Conservation (phyloP, 1,140 invertebrate genomes). For the Probaryconus sp. region DNA sequence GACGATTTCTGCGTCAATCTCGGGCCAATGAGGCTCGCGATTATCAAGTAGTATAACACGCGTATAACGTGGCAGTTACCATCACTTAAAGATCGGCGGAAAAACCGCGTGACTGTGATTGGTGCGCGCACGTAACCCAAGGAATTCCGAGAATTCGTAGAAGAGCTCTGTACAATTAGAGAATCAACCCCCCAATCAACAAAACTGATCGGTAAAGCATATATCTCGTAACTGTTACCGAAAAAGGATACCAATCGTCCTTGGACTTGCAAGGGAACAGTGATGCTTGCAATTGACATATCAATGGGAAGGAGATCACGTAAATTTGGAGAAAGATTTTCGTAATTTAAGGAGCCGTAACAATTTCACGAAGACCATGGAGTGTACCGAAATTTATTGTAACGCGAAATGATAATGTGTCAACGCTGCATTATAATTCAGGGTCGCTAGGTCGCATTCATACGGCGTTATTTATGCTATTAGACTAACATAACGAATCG, state of each 20-base stretch:
- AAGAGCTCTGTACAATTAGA: background rate
- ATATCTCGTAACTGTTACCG: too few species aligned
- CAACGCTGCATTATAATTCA: slow-evolving; percentile 49
- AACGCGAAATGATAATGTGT: slow-evolving; percentile 21
- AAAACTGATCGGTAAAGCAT: too few species aligned
- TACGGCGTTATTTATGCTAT: slow-evolving; percentile 61
- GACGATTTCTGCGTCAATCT: slow-evolving; percentile 14
- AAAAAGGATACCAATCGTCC: too few species aligned
- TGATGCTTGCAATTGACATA: too few species aligned
- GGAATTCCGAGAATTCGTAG: too few species aligned
- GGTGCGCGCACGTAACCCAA: background rate
- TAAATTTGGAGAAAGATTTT: background rate
- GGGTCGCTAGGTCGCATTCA: slow-evolving; percentile 47
- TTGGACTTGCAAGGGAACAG: too few species aligned
- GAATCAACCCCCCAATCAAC: too few species aligned
- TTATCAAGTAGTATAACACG: too few species aligned
- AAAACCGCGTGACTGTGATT: background rate
- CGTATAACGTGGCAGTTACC: slow-evolving; percentile 12
- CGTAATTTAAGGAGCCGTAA: background rate
- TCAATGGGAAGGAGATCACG: too few species aligned
- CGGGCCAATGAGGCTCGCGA: too few species aligned
- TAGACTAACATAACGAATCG: slow-evolving; percentile 56
- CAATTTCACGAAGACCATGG: too few species aligned
- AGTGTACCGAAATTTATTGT: background rate
- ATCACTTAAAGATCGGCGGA: background rate